phyloP scores from a whole-genome alignment of 1,140 invertebrate genomes.

The Lordiphosa mommai region DNA sequence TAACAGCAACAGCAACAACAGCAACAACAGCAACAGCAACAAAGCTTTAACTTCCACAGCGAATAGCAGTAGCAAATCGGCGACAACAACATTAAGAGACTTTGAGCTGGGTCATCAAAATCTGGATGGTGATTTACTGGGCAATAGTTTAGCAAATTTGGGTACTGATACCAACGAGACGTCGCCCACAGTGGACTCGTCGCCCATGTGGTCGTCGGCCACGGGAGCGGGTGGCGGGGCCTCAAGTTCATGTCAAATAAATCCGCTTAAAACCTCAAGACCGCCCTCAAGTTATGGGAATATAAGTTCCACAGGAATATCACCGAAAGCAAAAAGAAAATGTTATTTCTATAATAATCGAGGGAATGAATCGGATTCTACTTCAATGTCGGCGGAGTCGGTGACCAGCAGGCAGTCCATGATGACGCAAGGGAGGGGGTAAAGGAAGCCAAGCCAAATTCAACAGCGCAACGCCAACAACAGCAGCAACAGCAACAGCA shows the following conservation, averaged over 20 bases:
- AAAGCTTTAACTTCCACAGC: slow-evolving; percentile 1
- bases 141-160: slow-evolving; percentile 41
- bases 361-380: slow-evolving; percentile 82
- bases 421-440: slow-evolving; percentile 76
- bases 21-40: slow-evolving; percentile 14
- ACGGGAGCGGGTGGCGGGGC: slow-evolving; percentile 28
- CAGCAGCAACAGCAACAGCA: slow-evolving; percentile 31
- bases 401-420: slow-evolving; percentile 83
- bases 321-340: slow-evolving; percentile 70
- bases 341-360: slow-evolving; percentile 56
- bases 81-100: slow-evolving; percentile 57
- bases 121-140: slow-evolving; percentile 38
- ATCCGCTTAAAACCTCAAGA: slow-evolving; percentile 57
- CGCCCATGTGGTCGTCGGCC: slow-evolving; percentile 66
- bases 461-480: slow-evolving; percentile 30
- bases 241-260: slow-evolving; percentile 43
- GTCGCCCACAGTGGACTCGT: slow-evolving; percentile 58
- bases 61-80: slow-evolving; percentile 46
- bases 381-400: slow-evolving; percentile 86
- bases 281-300: slow-evolving; percentile 80
- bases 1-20: slow-evolving; percentile 2
- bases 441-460: too few relatives aligned
- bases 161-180: background rate
- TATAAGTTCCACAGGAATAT: slow-evolving; percentile 70
- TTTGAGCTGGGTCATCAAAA: slow-evolving; percentile 44